Evolutionary conservation across 2,113 vertebrate species (phyloP).

Genomic region (Acanthisitta chloris): DNA sequence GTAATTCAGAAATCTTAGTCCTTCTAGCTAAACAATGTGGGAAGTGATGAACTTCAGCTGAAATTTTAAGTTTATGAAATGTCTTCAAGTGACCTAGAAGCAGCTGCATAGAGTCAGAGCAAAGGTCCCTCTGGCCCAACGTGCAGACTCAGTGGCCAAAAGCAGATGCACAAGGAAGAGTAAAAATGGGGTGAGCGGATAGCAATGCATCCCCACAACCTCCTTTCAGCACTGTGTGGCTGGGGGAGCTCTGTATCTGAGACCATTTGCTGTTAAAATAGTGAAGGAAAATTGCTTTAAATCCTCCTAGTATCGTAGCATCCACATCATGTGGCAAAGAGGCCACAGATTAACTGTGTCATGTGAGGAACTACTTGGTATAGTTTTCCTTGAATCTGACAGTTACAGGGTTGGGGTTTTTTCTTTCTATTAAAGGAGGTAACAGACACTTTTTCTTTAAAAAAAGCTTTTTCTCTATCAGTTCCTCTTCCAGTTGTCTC

Average conservation of each 20-base stretch:
- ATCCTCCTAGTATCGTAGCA: neutral
- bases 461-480: neutral
- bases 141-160: neutral
- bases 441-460: neutral
- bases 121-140: conserved; percentile 31
- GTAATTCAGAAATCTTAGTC: conserved; percentile 32
- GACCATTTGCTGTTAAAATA: neutral
- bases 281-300: neutral
- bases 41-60: neutral
- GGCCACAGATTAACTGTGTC: neutral
- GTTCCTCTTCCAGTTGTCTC: neutral
- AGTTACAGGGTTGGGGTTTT: neutral
- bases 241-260: neutral
- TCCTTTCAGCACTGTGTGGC: neutral
- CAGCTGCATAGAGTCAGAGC: neutral
- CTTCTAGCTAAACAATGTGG: neutral
- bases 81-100: conserved; percentile 36
- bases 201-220: neutral
- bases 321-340: neutral
- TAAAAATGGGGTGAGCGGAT: neutral
- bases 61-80: neutral
- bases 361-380: neutral
- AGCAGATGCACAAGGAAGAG: neutral
- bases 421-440: neutral
- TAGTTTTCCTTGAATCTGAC: neutral